Base-by-base conservation (phyloP, 2,888 invertebrate species). In the Epicampocera succincta region DNA sequence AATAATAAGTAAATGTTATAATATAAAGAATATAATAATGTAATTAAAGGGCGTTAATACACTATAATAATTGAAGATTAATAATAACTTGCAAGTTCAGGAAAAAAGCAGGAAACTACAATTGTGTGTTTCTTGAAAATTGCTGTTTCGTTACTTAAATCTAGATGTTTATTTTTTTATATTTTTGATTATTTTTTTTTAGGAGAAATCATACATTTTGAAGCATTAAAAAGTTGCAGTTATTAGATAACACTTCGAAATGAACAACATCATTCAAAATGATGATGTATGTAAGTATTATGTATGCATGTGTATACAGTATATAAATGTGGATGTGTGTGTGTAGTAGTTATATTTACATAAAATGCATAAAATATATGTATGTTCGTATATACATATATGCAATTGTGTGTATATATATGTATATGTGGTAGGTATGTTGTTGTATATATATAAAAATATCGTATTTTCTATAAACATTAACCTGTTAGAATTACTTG, bases 401-500 rank as follows among this genome's bases (percentile, higher is more conserved):
- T 71, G 56, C 33, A 63, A 66, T n/a, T n/a, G 38, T 80, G 33
- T 42, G 17, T 60, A 38, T 65, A 8, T 73, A 46, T 73, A n/a
- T 68, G 33, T 79, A 48, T 74, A 61, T 63, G 54, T 65, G 38
- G 29, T 61, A 56, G 11, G 33, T 63, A 63, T 66, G 74, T 50
- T 71, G 48, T 42, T 76, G 65, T 76, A 66, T 81, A 65, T 80
- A 82, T 82, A 82, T 78, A 82, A 82, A 82, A 82, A 82, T 82
- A 82, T 82, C 71, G 48, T 75, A 76, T 81, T 65, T 58, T 66
- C 63, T 82, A 78, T 74, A 69, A 74, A 54, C 69, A 74, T 82
- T 54, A 78, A 82, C 82, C 82, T 82, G 78, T 78, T 82, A 69
- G 74, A 66, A 71, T 71, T 82, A 82, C 82, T 82, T 82, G 82